Conservation (phyloP, 2,797 vertebrate genomes). For the Cheirogaleus major region DNA sequence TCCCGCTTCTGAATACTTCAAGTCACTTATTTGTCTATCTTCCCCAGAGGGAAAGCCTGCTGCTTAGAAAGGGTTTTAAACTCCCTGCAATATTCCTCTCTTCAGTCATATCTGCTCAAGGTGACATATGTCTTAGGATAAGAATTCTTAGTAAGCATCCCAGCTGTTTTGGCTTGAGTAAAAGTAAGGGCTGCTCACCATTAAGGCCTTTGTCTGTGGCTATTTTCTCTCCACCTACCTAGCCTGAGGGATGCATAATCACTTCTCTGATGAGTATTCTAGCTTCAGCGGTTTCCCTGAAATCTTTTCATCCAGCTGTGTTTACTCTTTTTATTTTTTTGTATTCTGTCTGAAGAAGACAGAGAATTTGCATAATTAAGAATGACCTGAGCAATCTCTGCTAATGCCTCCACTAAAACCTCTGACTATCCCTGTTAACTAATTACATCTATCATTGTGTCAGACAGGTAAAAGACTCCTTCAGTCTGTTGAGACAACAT, state of each 20-base stretch:
- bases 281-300: slow-evolving; percentile 34
- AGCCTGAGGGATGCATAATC: slow-evolving; percentile 40
- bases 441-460: slow-evolving; percentile 84
- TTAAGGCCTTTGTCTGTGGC: not conserved
- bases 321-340: slow-evolving; percentile 84
- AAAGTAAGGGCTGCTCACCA: not conserved
- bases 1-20: not conserved
- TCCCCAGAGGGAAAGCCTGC: not conserved
- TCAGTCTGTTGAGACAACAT: slow-evolving; percentile 84
- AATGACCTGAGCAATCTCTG: slow-evolving; percentile 84
- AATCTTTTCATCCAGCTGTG: slow-evolving; percentile 86
- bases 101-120: slow-evolving; percentile 9
- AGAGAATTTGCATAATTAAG: slow-evolving; percentile 89
- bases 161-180: not conserved
- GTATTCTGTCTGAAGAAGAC: slow-evolving; percentile 83
- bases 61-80: slow-evolving; percentile 22
- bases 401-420: slow-evolving; percentile 84
- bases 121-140: not conserved
- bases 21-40: not conserved
- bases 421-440: slow-evolving; percentile 81
- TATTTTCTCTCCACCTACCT: not conserved
- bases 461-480: slow-evolving; percentile 86
- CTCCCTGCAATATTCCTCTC: not conserved
- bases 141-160: not conserved
- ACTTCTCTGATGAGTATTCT: slow-evolving; percentile 34